Base-by-base conservation (phyloP, 2,113 vertebrate species). In the Alectura lathami region DNA sequence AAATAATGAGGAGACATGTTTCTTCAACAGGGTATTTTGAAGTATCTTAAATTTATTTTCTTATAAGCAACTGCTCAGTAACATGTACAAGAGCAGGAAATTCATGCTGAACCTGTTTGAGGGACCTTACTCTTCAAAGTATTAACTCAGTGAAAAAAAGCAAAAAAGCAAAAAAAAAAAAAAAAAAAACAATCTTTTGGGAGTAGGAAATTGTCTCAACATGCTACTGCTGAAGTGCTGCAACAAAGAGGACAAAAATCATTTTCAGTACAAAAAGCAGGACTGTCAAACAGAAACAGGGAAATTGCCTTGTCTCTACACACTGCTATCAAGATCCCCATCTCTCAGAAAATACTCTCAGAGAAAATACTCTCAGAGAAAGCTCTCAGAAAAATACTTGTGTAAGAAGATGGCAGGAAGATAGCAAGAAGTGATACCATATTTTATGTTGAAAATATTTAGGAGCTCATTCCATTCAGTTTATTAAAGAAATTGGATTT, bases 151-250 rank as follows among this genome's bases (percentile, higher is more conserved):
- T 20, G 22, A 26, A 63, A 89, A 74, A 56, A 1, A 43, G n/a
- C n/a, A 1, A 0, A 1, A 15, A 11, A 56, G 32, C 10, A 56
- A 26, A 70, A 87, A 70, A 36, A 1, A 40, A 3, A 0, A 0
- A 3, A 16, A 8, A n/a, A n/a, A n/a, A n/a, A n/a, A n/a, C n/a
- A n/a, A n/a, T n/a, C n/a, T n/a, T n/a, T n/a, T n/a, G n/a, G n/a
- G n/a, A n/a, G n/a, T 15, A 91, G 47, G 84, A 40, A 80, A 75
- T 68, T 16, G 86, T 68, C 53, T 87, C 69, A 82, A 82, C 23
- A 21, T 72, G 16, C 51, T 75, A 68, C 15, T 38, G 79, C 23
- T 68, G 51, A 87, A 84, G 22, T 8, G 0, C 45, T 72, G 43
- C 17, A 85, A 82, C 48, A 89, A 48, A 75, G 91, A 94, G 43